Percentiles rank a stretch among this genome's conserved stretches.
Evolutionary conservation across 1,140 invertebrate genomes (phyloP).

Genomic region (Idris sp.): DNA sequence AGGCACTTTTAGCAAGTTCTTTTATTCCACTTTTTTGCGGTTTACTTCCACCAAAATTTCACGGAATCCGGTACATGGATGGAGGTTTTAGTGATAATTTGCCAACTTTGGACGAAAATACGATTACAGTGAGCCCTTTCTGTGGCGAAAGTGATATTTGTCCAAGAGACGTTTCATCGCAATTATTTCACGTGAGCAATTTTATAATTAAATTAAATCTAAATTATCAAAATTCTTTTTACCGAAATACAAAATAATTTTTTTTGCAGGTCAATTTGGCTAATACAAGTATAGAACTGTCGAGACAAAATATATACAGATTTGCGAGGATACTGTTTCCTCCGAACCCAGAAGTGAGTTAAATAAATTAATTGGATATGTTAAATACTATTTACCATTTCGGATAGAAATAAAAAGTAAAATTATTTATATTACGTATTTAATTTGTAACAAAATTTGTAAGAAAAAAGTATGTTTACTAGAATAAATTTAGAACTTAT

Average conservation of each 20-base stretch:
- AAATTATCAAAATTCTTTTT: too few relatives aligned
- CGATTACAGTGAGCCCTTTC: slow-evolving; percentile 98
- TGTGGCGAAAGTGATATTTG: slow-evolving; percentile 99
- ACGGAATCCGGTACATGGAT: slow-evolving; percentile 95
- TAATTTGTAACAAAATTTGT: too few relatives aligned
- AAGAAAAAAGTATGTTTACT: too few relatives aligned
- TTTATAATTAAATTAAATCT: too few relatives aligned
- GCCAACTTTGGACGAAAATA: slow-evolving; percentile 94
- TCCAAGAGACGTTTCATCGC: slow-evolving; percentile 92
- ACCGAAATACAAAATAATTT: too few relatives aligned
- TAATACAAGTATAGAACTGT: slow-evolving; percentile 96
- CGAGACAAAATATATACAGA: slow-evolving; percentile 94
- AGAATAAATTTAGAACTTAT: too few relatives aligned
- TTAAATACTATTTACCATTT: too few relatives aligned
- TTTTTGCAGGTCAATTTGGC: slow-evolving; percentile 88
- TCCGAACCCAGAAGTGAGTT: slow-evolving; percentile 90
- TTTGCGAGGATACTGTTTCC: slow-evolving; percentile 95
- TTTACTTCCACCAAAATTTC: slow-evolving; percentile 91
- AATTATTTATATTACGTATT: too few relatives aligned
- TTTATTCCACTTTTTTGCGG: slow-evolving; percentile 99
- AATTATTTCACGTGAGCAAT: slow-evolving; percentile 87
- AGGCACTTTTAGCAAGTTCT: slow-evolving; percentile 94
- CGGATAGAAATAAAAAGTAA: too few relatives aligned
- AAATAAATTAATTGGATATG: too few relatives aligned
- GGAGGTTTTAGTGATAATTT: slow-evolving; percentile 98